Evolutionary conservation across 2,888 invertebrate species (phyloP).

Genomic region (Diachrysia chrysitis): DNA sequence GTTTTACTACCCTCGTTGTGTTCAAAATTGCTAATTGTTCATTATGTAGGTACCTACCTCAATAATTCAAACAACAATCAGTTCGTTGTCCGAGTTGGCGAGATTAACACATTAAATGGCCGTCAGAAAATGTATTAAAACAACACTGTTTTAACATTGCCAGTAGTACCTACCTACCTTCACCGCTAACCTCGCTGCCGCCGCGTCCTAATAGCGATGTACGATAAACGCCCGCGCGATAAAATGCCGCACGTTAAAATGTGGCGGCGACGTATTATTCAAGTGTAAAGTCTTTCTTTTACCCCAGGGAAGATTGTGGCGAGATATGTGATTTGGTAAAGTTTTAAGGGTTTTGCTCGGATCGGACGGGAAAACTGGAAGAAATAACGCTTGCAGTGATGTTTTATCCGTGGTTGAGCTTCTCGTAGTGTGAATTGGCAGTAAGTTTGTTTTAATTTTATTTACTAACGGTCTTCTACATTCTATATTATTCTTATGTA

Average conservation of each 20-base stretch:
- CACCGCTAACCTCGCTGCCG: slow-evolving; percentile 19
- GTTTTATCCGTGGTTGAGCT: background rate
- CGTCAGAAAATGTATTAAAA: too few species aligned
- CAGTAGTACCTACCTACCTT: background rate
- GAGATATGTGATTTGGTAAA: background rate
- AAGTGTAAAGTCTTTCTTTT: slow-evolving; percentile 47
- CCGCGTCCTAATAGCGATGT: slow-evolving; percentile 45
- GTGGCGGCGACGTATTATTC: slow-evolving; percentile 33
- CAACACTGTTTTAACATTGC: too few species aligned
- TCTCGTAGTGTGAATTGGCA: background rate
- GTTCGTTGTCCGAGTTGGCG: too few species aligned
- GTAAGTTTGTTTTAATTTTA: too few species aligned
- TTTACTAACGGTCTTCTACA: too few species aligned
- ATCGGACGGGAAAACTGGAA: background rate
- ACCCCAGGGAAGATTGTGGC: background rate
- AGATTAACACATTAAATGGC: too few species aligned
- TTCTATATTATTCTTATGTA: too few species aligned
- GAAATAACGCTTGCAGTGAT: background rate
- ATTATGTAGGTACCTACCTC: too few species aligned
- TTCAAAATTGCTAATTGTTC: too few species aligned
- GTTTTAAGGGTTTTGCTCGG: slow-evolving; percentile 2
- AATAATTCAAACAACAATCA: too few species aligned
- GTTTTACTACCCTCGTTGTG: too few species aligned
- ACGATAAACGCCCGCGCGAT: slow-evolving; percentile 47
- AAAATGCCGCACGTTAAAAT: slow-evolving; percentile 22